A percentile compares a stretch with the other conserved stretches of the same genome.
These are phyloP conservation scores for Myocastor coypus DNA, from an alignment of 2,113 vertebrate species.

Conservation along the genomic window DNA sequence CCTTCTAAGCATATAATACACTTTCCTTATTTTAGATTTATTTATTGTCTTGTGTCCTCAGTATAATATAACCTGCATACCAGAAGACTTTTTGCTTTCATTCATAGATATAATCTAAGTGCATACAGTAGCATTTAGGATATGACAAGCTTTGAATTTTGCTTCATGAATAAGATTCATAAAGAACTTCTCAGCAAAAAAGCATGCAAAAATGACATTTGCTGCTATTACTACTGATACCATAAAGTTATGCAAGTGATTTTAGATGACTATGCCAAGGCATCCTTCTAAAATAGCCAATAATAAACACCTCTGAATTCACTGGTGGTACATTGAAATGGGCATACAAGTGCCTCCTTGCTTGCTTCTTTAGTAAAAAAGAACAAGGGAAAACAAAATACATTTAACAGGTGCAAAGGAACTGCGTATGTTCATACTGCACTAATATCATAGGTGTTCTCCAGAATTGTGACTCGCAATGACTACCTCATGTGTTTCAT, in stretches of 20 bases:
- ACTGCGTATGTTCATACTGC: background rate
- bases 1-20: background rate
- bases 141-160: background rate
- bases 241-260: conserved; percentile 9
- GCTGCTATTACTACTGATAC: conserved; percentile 12
- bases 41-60: background rate
- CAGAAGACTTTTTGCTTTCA: conserved; percentile 29
- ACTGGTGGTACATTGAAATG: conserved; percentile 12
- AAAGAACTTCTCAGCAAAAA: background rate
- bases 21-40: background rate
- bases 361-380: background rate
- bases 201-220: background rate
- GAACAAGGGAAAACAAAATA: conserved; percentile 37
- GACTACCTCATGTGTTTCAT: conserved; percentile 6
- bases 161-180: conserved; percentile 28
- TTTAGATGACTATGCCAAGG: conserved; percentile 27
- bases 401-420: conserved; percentile 14
- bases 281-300: conserved; percentile 40
- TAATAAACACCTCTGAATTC: conserved; percentile 48
- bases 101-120: background rate
- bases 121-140: background rate
- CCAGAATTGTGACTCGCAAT: background rate
- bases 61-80: background rate
- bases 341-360: background rate
- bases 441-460: background rate